phyloP scores from a whole-genome alignment of 30 jellyfish, hydroid and myxozoan genomes.

The Turritopsis dohrnii region DNA sequence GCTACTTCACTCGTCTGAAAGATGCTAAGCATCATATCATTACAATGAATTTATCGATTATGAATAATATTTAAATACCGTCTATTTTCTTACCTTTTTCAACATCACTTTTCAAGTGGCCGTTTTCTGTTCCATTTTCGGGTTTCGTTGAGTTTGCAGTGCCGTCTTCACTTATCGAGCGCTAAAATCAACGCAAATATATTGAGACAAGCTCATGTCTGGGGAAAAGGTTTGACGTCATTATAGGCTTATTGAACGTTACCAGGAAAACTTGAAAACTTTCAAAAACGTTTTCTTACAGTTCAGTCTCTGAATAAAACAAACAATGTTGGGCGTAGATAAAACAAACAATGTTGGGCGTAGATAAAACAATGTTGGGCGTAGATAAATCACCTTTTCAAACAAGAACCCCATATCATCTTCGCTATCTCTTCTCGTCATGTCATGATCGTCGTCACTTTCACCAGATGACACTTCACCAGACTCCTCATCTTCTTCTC shows the following conservation, averaged over 20 bases:
- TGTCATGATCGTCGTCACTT: constrained; percentile 18
- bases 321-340: too few species aligned
- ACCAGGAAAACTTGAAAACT: too few species aligned
- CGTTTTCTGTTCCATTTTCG: constrained; percentile 22
- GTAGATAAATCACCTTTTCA: constrained; percentile 22
- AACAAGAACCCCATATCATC: constrained; percentile 21
- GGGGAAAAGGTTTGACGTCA: too few species aligned
- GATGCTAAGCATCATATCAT: too few species aligned
- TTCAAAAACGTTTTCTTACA: too few species aligned
- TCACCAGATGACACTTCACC: constrained; percentile 35
- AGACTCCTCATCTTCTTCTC: constrained; percentile 26
- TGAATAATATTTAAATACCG: neutral
- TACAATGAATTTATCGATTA: too few species aligned
- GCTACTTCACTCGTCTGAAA: too few species aligned
- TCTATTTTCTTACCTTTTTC: constrained; percentile 24
- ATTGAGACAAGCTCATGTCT: too few species aligned
- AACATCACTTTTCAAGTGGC: constrained; percentile 25
- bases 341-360: too few species aligned
- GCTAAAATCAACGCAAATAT: constrained; percentile 3
- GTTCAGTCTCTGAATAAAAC: too few species aligned
- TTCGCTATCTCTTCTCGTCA: constrained; percentile 25
- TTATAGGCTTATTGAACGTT: too few species aligned
- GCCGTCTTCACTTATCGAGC: neutral
- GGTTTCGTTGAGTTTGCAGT: neutral
- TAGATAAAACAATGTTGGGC: too few species aligned